Evolutionary conservation across 2,888 invertebrate genomes (phyloP), one percentile per base, ranked within the genome.

Genomic region (Asteroscopus sphinx): DNA sequence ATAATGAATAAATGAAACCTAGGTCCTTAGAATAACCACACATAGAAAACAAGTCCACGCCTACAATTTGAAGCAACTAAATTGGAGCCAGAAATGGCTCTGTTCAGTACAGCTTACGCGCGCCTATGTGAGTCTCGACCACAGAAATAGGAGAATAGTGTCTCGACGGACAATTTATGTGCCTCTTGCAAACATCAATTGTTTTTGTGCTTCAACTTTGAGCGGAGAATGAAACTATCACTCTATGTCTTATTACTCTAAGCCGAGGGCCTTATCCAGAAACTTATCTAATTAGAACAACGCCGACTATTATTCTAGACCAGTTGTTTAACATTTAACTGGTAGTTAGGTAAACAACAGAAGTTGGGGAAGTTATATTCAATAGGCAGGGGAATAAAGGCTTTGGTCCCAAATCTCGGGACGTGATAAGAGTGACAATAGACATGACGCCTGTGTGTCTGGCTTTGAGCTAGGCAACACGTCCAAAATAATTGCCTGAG

Each of bases 381-480:
- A 83, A 86, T 86, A 78, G 81, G 68, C 67, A 53, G 56, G 56
- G 55, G 76, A 77, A 82, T 81, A 83, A 82, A 83, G 75, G 64
- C 64, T 70, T 56, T 51, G 65, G 65, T 59, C 73, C 77, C 75
- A 72, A 86, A 86, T 83, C 83, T 83, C 56, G 65, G 71, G 58
- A 81, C 86, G 87, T 86, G 88, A 85, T 81, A 80, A 79, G 82
- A 73, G 67, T 83, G 79, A 86, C 85, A 87, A 87, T 80, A 51
- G 78, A 40, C 33, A 64, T 66, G 82, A 79, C 83, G 81, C 84
- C 83, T 73, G 69, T 54, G 57, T 79, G 81, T 84, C 85, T 86
- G 80, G 65, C 77, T 63, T 60, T 66, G 64, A 72, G 57, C 48
- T 64, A 65, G 61, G 60, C 59, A 56, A 51, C 64, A 54, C 37